Evolutionary conservation across 2,888 invertebrate species (phyloP), one percentile per base, ranked within the genome.

Genomic region (Oscheius sp.): DNA sequence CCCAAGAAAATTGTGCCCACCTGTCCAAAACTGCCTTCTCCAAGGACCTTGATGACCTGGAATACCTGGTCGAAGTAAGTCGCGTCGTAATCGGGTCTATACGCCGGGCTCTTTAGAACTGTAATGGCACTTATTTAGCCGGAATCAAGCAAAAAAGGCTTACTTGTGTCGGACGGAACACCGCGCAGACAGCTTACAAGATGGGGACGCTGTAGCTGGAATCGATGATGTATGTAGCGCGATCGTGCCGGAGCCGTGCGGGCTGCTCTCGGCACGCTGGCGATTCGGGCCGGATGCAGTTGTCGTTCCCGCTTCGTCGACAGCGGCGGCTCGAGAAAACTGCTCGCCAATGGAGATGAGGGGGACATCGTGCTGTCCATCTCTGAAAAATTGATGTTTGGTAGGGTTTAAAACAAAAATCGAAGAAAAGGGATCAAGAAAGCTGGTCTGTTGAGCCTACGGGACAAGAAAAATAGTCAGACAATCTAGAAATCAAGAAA

Each of bases 21-120:
- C 86, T 93, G 93, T 9, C 94, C 94, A 90, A 94, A 94, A 2
- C 93, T 93, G 1, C 94, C 94, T 87, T 92, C 92, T 1, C 94
- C 94, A 53, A 94, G 91, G 84, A 92, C 92, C 4, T 90, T 90
- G 21, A 92, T 90, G 37, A 92, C 90, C n/a, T 91, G 90, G 88
- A 93, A 94, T 82, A 92, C 92, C 89, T 93, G 93, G 68, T 93
- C 92, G 86, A 93, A 93, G 86, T 93, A 93, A 2, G 92, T 90
- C 63, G 92, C 90, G 77, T 91, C 84, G 51, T 83, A 88, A 50
- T 82, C 82, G 32, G 85, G 88, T 82, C 90, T 88, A 85, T 91
- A 91, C 33, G 81, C 79, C 2, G 87, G 85, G 74, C 74, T 76
- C 33, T 47, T 59, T 29, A 29, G 29, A 10, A 58, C 70, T 70